A percentile compares a stretch with the other conserved stretches of the same genome.
Evolutionary conservation across 1,140 invertebrate species (phyloP).

Genomic region (Lordiphosa mommai): DNA sequence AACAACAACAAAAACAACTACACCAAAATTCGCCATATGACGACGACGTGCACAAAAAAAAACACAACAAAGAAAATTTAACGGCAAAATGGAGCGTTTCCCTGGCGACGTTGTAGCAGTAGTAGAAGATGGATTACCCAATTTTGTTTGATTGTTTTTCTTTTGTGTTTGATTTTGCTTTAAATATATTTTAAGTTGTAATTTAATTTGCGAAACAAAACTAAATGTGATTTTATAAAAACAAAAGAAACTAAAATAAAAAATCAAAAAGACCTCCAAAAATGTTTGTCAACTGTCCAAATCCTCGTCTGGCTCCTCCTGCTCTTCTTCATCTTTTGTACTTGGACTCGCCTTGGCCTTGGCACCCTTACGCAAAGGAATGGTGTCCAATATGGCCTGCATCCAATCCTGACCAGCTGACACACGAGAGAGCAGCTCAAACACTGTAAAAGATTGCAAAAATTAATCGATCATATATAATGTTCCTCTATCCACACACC

Average conservation of each 20-base stretch:
- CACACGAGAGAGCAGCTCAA: conserved; percentile 92
- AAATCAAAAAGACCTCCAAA: conserved; percentile 43
- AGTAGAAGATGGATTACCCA: conserved; percentile 1
- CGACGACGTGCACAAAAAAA: conserved; percentile 14
- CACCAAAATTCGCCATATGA: conserved; percentile 11
- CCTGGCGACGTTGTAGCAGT: conserved; percentile 11
- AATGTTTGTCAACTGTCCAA: conserved; percentile 22
- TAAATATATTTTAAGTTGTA: conserved; percentile 45
- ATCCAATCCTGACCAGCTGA: conserved; percentile 91
- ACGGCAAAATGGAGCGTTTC: neutral
- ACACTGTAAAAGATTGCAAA: conserved; percentile 83
- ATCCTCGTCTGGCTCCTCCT: neutral
- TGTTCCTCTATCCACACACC: conserved; percentile 33
- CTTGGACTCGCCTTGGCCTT: conserved; percentile 70
- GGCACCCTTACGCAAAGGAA: conserved; percentile 89
- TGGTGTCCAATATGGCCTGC: conserved; percentile 89
- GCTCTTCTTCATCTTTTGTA: neutral
- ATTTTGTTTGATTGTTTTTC: conserved; percentile 9
- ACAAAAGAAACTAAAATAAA: conserved; percentile 52
- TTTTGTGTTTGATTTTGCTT: conserved; percentile 19
- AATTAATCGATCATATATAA: neutral
- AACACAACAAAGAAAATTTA: neutral
- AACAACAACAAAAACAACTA: conserved; percentile 23
- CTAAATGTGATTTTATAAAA: conserved; percentile 57
- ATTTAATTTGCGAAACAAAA: conserved; percentile 54